phyloP scores from a whole-genome alignment of 2,113 vertebrate species.

The Pholis gunnellus region DNA sequence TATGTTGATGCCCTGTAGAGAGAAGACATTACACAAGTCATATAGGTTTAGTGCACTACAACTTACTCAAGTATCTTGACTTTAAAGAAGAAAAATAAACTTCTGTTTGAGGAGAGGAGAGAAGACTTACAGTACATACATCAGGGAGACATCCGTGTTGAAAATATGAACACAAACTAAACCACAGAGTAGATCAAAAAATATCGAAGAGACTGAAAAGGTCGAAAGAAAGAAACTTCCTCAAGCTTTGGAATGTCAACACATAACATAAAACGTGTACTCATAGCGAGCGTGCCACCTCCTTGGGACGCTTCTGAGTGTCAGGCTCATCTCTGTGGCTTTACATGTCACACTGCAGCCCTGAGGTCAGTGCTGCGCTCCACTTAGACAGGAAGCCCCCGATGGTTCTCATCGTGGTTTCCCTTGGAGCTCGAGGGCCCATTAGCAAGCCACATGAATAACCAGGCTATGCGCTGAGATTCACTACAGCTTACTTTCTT shows the following conservation, averaged over 20 bases:
- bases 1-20: slow-evolving; percentile 85
- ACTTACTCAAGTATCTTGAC: not conserved
- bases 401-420: slow-evolving; percentile 14
- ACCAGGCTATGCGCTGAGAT: slow-evolving; percentile 6
- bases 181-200: not conserved
- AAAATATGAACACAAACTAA: not conserved
- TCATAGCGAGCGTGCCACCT: slow-evolving; percentile 1
- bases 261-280: slow-evolving; percentile 6
- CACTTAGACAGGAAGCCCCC: slow-evolving; percentile 26
- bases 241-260: not conserved
- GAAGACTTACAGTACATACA: not conserved
- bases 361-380: slow-evolving; percentile 49
- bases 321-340: slow-evolving; percentile 26
- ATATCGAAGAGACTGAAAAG: not conserved
- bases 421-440: not conserved
- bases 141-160: not conserved
- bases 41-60: not conserved
- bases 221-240: not conserved
- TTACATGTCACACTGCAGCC: slow-evolving; percentile 36
- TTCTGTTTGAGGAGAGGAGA: not conserved
- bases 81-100: not conserved
- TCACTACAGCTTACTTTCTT: slow-evolving; percentile 12
- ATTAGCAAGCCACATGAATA: slow-evolving; percentile 43
- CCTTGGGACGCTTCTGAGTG: not conserved
- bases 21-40: slow-evolving; percentile 31